Percentiles rank a stretch among this genome's conserved stretches.
These are phyloP conservation scores for Pristionchus maxplancki DNA, from an alignment of 2,888 invertebrate genomes.

Conservation along the genomic window DNA sequence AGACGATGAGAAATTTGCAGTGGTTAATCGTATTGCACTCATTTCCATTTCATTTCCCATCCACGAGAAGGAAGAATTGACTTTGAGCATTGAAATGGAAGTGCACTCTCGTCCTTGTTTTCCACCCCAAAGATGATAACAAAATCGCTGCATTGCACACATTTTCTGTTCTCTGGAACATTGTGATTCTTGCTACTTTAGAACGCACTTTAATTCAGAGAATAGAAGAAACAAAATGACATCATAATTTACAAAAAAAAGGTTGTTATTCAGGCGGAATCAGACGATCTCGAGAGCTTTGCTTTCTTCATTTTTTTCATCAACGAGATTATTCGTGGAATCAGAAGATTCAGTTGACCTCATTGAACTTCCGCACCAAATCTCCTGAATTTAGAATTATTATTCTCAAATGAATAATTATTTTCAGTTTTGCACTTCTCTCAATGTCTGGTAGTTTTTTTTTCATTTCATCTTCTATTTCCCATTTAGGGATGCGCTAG, in stretches of 20 bases:
- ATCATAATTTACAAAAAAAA: slow-evolving; percentile 32
- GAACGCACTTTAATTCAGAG: not conserved
- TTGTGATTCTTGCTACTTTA: not conserved
- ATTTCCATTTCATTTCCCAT: not conserved
- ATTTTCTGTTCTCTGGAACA: not conserved
- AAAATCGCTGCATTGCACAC: not conserved
- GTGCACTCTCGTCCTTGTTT: not conserved
- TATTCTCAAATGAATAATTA: not conserved
- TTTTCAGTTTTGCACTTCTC: too few species aligned
- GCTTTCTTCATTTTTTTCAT: not conserved
- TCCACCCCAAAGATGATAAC: not conserved
- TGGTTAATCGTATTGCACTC: not conserved
- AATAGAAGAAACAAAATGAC: not conserved
- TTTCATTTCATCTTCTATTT: not conserved
- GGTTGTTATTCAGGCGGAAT: not conserved
- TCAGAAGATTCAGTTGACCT: not conserved
- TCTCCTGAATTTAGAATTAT: not conserved
- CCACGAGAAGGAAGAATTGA: not conserved
- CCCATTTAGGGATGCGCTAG: too few species aligned
- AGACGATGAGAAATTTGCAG: not conserved
- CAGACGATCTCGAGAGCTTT: slow-evolving; percentile 7
- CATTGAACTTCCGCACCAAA: slow-evolving; percentile 36
- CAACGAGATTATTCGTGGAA: slow-evolving; percentile 7
- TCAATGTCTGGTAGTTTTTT: too few species aligned
- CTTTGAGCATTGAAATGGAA: not conserved